A percentile compares a stretch with the other conserved stretches of the same genome.
Conservation (phyloP, 2,113 vertebrate species). For the Platichthys stellatus region DNA sequence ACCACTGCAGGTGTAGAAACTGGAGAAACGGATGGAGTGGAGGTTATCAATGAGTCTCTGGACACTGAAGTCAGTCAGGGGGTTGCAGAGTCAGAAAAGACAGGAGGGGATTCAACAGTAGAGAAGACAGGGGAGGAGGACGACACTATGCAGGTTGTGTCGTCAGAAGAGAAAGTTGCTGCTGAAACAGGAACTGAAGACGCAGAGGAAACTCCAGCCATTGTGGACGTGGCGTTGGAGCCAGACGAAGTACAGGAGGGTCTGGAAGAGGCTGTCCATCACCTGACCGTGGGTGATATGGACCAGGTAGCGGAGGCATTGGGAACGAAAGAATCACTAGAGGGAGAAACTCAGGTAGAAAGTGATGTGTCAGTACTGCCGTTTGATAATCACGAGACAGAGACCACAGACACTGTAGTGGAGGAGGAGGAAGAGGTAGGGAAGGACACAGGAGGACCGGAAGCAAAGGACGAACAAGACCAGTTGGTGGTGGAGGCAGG, state of each 20-base stretch:
- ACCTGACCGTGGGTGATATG: background rate
- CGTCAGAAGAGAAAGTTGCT: slow-evolving; percentile 22
- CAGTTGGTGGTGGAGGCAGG: slow-evolving; percentile 37
- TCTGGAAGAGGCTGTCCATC: slow-evolving; percentile 26
- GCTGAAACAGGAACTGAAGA: slow-evolving; percentile 30
- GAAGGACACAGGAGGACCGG: slow-evolving; percentile 2
- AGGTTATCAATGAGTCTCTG: slow-evolving; percentile 23
- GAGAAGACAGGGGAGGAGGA: slow-evolving; percentile 10
- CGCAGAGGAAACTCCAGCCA: slow-evolving; percentile 28
- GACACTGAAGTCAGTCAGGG: slow-evolving; percentile 32
- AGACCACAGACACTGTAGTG: slow-evolving; percentile 39
- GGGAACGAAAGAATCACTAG: slow-evolving; percentile 1
- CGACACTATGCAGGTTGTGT: slow-evolving; percentile 16
- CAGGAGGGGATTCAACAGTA: slow-evolving; percentile 2
- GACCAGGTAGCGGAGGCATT: slow-evolving; percentile 19
- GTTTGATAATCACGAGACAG: slow-evolving; percentile 36
- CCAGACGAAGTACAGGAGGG: slow-evolving; percentile 35
- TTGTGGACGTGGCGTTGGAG: slow-evolving; percentile 22
- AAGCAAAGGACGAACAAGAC: slow-evolving; percentile 26
- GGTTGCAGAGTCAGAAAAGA: slow-evolving; percentile 27
- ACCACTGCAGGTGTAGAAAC: slow-evolving; percentile 16
- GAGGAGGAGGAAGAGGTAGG: slow-evolving; percentile 36
- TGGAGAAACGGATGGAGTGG: slow-evolving; percentile 30
- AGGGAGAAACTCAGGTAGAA: slow-evolving; percentile 28
- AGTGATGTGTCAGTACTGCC: slow-evolving; percentile 1